Percentiles rank a stretch among this genome's conserved stretches.
Evolutionary conservation across 1,140 invertebrate species (phyloP).

Genomic region (Pantala flavescens): DNA sequence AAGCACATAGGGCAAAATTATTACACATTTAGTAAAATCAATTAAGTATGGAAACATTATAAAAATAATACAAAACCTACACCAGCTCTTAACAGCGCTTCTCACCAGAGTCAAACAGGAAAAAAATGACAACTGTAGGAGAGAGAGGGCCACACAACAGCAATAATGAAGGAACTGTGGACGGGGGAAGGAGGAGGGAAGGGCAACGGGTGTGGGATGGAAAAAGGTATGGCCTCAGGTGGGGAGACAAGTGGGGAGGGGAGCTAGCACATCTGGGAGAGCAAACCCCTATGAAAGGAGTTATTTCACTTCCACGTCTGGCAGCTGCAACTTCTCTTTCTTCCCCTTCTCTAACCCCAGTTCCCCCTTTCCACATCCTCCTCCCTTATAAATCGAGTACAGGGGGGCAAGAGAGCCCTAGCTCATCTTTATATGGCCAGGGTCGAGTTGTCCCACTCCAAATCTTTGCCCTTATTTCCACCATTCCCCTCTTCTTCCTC

Average conservation of each 20-base stretch:
- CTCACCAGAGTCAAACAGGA: neutral
- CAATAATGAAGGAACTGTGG: conserved; percentile 1
- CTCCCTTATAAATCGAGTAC: neutral
- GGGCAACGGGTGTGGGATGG: neutral
- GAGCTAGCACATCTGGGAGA: neutral
- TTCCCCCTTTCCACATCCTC: neutral
- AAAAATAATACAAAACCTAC: neutral
- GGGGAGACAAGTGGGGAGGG: conserved; percentile 5
- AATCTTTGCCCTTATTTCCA: conserved; percentile 31
- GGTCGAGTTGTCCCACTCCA: conserved; percentile 57
- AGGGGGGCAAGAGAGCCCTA: neutral
- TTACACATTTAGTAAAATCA: neutral
- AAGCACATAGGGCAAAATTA: neutral
- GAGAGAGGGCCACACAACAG: neutral
- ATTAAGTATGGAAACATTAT: neutral
- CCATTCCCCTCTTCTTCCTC: conserved; percentile 16
- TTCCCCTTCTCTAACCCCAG: neutral
- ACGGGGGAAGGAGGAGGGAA: conserved; percentile 5
- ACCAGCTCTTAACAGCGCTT: neutral
- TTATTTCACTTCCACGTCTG: neutral
- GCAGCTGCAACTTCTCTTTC: neutral
- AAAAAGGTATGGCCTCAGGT: neutral
- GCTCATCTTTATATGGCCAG: conserved; percentile 38
- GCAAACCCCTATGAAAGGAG: neutral
- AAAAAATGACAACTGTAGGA: neutral